These are phyloP conservation scores for Alloplasta piceator DNA, from an alignment of 2,888 invertebrate species.

Conservation along the genomic window DNA sequence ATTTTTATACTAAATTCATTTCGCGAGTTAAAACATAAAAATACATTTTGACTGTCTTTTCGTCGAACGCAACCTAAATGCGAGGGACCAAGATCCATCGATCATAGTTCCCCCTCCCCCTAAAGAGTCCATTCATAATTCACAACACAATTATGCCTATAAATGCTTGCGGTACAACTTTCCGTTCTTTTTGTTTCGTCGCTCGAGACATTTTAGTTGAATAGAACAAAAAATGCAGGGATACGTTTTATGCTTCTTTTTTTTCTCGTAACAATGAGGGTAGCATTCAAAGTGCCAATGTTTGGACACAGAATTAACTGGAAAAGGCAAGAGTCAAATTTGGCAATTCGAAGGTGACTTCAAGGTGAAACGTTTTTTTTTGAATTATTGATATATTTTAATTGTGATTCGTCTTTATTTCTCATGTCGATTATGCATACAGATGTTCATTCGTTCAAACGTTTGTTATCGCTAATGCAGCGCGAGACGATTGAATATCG, in stretches of 20 bases:
- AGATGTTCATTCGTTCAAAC: constrained; percentile 17
- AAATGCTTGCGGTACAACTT: constrained; percentile 47
- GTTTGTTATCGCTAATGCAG: constrained; percentile 27
- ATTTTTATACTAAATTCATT: no score
- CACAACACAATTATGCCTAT: constrained; percentile 44
- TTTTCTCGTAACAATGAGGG: constrained; percentile 20
- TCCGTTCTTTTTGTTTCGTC: constrained; percentile 22
- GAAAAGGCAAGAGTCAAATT: constrained; percentile 8
- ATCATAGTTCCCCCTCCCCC: constrained; percentile 45
- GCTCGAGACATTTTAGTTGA: constrained; percentile 34
- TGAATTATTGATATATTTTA: constrained; percentile 7
- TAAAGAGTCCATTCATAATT: constrained; percentile 14
- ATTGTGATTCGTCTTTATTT: not conserved
- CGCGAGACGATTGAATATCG: constrained; percentile 43
- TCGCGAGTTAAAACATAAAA: no score
- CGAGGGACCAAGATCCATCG: constrained; percentile 60
- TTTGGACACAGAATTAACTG: constrained; percentile 12
- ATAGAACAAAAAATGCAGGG: constrained; percentile 46
- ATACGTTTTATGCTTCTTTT: constrained; percentile 55
- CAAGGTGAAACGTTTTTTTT: constrained; percentile 5
- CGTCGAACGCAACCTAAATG: not conserved
- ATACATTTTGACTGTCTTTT: no score
- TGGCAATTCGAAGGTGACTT: constrained; percentile 37
- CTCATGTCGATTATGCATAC: constrained; percentile 17
- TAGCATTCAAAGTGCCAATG: constrained; percentile 55